Base-by-base conservation (phyloP, 2,113 vertebrate genomes). In the Prochilodus magdalenae region DNA sequence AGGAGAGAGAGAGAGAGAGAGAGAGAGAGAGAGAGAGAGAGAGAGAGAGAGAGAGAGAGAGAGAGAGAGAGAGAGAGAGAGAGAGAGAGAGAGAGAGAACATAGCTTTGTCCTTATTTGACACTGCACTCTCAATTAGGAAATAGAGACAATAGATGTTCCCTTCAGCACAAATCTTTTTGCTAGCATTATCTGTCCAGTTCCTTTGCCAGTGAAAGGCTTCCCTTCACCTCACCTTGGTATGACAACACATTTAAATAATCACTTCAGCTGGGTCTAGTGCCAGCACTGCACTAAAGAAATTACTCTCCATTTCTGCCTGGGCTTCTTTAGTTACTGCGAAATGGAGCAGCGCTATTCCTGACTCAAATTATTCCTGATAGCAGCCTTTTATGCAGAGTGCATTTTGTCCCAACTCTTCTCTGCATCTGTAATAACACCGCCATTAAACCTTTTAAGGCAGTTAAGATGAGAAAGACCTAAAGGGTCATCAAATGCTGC, bases 91-190 rank as follows among this genome's bases (percentile, higher is more conserved):
- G n/a, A 55, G 30, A 63, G 53, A 47, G 33, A 44, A 49, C 60
- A 1, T 1, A 33, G 24, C 65, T 15, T 47, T 15, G 29, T 79
- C 76, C 83, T 77, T 59, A 82, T 80, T 80, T 80, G 66, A 80
- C 77, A 65, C 82, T 14, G 62, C 75, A 65, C 40, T 79, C 55
- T 63, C 80, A 70, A 80, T 87, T 74, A 80, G 47, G 55, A 66
- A 80, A 83, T 73, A 73, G 40, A 83, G 76, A 87, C 77, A 85
- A 80, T 82, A 74, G 63, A 77, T 70, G 57, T 29, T 27, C 55
- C 49, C 49, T 84, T 53, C 76, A 63, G 75, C 75, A 77, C 33
- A 80, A 51, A 40, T 75, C 47, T 36, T 53, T 65, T 53, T 66
- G 44, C 51, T 29, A 26, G 69, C 40, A 59, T 75, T 75, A 79